Evolutionary conservation across 2,797 vertebrate species (phyloP).

Genomic region (Sebastes kiyomatsui): DNA sequence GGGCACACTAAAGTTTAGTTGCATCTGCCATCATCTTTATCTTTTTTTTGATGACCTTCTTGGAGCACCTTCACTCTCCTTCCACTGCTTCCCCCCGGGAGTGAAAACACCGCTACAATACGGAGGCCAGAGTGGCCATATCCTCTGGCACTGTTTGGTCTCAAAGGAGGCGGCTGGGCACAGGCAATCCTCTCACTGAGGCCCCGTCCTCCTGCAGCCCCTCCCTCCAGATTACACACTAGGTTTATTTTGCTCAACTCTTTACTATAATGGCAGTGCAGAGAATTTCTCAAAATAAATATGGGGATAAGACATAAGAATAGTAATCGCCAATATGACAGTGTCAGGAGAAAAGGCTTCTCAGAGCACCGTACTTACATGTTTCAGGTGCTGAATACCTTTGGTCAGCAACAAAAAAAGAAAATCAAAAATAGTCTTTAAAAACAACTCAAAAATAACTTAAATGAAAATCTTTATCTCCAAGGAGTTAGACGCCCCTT

Average conservation of each 20-base stretch:
- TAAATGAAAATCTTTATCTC: slow-evolving; percentile 27
- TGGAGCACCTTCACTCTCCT: slow-evolving; percentile 52
- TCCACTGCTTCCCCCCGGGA: slow-evolving; percentile 35
- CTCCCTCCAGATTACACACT: slow-evolving; percentile 14
- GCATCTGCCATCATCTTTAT: slow-evolving; percentile 61
- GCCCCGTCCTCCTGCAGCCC: not conserved
- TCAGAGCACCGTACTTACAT: not conserved
- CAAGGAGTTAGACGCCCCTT: not conserved
- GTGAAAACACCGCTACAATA: slow-evolving; percentile 20
- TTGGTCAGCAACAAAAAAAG: slow-evolving; percentile 6
- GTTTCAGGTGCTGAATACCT: not conserved
- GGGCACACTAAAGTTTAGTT: slow-evolving; percentile 62
- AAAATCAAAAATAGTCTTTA: slow-evolving; percentile 20
- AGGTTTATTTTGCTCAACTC: not conserved
- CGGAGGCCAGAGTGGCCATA: slow-evolving; percentile 11
- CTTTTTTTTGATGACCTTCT: slow-evolving; percentile 69
- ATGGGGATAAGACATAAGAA: not conserved
- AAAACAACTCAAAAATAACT: slow-evolving; percentile 42
- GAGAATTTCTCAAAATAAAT: slow-evolving; percentile 1
- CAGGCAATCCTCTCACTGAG: slow-evolving; percentile 22
- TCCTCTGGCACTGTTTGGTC: slow-evolving; percentile 37
- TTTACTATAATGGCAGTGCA: not conserved
- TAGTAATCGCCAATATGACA: not conserved
- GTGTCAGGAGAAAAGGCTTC: not conserved
- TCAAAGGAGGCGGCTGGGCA: slow-evolving; percentile 1